These are phyloP conservation scores for Habrosyne pyritoides DNA, from an alignment of 2,888 invertebrate species.

Conservation along the genomic window DNA sequence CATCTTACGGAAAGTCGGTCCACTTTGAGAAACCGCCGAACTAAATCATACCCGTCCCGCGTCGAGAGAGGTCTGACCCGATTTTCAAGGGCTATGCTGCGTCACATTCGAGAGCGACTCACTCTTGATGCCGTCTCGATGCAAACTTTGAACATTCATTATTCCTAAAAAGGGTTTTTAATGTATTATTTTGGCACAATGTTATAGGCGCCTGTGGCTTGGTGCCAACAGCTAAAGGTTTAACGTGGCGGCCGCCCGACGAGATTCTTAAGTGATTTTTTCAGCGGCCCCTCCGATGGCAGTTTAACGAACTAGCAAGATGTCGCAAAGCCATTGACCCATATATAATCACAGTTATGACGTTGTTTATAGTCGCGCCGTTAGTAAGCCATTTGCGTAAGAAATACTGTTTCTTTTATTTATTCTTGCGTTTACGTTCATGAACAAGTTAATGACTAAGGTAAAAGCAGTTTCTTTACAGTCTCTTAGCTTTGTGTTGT, in stretches of 20 bases:
- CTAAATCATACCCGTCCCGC: conserved; percentile 63
- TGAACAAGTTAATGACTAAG: conserved; percentile 35
- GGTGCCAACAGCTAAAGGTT: conserved; percentile 74
- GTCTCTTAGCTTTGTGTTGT: conserved; percentile 28
- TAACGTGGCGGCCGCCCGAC: conserved; percentile 65
- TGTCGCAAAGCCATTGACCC: conserved; percentile 71
- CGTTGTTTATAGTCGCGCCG: conserved; percentile 56
- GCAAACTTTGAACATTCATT: conserved; percentile 65
- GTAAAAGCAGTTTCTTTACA: conserved; percentile 30
- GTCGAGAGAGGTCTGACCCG: conserved; percentile 64
- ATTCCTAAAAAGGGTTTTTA: conserved; percentile 69
- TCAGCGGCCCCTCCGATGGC: conserved; percentile 58
- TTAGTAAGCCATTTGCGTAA: conserved; percentile 56
- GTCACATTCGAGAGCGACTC: conserved; percentile 51
- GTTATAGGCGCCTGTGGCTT: conserved; percentile 63
- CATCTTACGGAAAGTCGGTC: conserved; percentile 72
- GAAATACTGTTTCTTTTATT: conserved; percentile 42
- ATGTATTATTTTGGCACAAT: conserved; percentile 79
- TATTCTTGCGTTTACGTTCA: conserved; percentile 36
- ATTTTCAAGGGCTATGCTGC: conserved; percentile 56
- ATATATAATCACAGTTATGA: conserved; percentile 70
- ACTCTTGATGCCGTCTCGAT: conserved; percentile 43
- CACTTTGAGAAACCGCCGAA: conserved; percentile 70
- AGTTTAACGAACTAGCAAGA: conserved; percentile 76
- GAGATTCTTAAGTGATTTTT: conserved; percentile 78